Conservation (phyloP, 2,888 invertebrate genomes). For the Empis stercorea region DNA sequence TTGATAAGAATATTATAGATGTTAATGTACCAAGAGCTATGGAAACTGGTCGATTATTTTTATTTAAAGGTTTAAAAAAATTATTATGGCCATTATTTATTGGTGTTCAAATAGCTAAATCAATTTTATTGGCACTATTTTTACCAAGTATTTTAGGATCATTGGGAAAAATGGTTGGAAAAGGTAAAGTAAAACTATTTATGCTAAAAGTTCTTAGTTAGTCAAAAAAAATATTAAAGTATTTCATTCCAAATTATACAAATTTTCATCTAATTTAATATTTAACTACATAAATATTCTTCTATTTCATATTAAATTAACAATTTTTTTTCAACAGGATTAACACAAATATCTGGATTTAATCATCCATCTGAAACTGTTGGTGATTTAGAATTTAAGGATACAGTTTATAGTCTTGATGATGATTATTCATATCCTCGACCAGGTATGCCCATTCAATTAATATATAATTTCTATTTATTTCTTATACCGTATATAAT, state of each 20-base stretch:
- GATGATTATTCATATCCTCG: slow-evolving; percentile 26
- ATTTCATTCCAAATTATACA: too few relatives aligned
- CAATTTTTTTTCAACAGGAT: slow-evolving; percentile 21
- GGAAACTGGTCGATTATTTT: slow-evolving; percentile 49
- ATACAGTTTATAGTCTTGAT: slow-evolving; percentile 38
- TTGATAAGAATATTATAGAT: slow-evolving; percentile 39
- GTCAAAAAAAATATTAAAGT: too few relatives aligned
- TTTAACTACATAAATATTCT: too few relatives aligned
- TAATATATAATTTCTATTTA: not conserved
- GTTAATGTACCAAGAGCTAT: slow-evolving; percentile 45
- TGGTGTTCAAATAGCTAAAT: slow-evolving; percentile 71
- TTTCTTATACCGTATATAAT: slow-evolving; percentile 8
- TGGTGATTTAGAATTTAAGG: slow-evolving; percentile 65
- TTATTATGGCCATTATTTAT: slow-evolving; percentile 68
- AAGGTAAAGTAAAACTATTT: slow-evolving; percentile 52
- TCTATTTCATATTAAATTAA: not conserved
- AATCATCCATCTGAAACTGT: slow-evolving; percentile 36
- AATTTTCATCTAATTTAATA: too few relatives aligned
- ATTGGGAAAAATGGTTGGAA: slow-evolving; percentile 69
- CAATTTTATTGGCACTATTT: slow-evolving; percentile 69
- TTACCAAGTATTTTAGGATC: slow-evolving; percentile 72
- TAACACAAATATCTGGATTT: slow-evolving; percentile 30
- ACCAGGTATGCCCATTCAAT: slow-evolving; percentile 20
- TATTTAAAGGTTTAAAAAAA: slow-evolving; percentile 64
- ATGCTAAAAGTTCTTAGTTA: too few relatives aligned